These are phyloP conservation scores for Sakesphorus luctuosus DNA, from an alignment of 2,113 vertebrate genomes.

Conservation along the genomic window DNA sequence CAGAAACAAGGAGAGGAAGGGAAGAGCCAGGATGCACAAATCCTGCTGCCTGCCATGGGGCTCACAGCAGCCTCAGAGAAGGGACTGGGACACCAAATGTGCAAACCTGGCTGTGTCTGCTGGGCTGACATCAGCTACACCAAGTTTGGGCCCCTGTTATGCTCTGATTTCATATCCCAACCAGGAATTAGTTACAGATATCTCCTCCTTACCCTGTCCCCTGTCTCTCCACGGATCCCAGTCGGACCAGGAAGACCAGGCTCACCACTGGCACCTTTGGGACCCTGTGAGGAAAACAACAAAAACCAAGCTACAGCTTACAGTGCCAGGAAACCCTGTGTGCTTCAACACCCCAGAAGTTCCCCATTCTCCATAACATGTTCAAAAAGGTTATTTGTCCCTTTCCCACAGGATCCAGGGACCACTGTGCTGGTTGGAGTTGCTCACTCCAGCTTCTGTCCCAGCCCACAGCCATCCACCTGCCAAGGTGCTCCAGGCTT, in stretches of 20 bases:
- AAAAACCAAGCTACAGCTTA: neutral
- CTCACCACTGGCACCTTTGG: slow-evolving; percentile 87
- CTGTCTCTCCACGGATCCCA: slow-evolving; percentile 88
- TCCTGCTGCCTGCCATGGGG: neutral
- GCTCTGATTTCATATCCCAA: neutral
- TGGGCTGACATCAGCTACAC: neutral
- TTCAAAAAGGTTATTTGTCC: neutral
- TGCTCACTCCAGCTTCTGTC: neutral
- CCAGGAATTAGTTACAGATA: neutral
- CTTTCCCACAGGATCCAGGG: neutral
- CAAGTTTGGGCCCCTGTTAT: accelerated
- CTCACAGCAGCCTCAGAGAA: neutral
- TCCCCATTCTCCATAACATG: accelerated
- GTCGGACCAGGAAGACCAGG: slow-evolving; percentile 92
- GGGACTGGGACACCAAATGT: accelerated
- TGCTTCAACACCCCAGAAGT: accelerated
- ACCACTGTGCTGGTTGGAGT: neutral
- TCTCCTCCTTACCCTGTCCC: slow-evolving; percentile 86
- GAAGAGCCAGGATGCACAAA: accelerated
- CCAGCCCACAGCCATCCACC: neutral
- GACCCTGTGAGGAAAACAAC: slow-evolving; percentile 77
- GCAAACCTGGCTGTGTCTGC: neutral
- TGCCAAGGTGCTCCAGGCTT: neutral
- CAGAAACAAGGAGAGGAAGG: neutral
- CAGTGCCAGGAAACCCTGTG: neutral